Percentiles rank a stretch among this genome's conserved stretches.
Conservation (phyloP, 1,140 invertebrate species). For the Leptinotarsa undecemlineata region DNA sequence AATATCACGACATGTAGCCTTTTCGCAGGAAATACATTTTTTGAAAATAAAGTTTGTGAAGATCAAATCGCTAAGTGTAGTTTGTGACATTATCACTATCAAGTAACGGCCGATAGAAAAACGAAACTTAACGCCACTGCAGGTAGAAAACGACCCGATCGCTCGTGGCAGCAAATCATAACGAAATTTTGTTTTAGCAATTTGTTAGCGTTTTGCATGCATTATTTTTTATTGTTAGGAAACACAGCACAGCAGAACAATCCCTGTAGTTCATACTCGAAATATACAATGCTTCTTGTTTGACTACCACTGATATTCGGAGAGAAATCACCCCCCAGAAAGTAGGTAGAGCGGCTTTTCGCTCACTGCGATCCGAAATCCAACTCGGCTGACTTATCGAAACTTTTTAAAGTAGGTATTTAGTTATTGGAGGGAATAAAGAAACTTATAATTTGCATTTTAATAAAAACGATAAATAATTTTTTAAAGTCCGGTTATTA, state of each 20-base stretch:
- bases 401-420: constrained; percentile 17
- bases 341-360: constrained; percentile 13
- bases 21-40: too few species aligned
- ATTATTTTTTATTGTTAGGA: not conserved
- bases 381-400: constrained; percentile 12
- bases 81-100: too few species aligned
- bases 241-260: not conserved
- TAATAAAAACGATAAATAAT: constrained; percentile 23
- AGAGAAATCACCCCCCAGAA: constrained; percentile 10
- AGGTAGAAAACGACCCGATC: too few species aligned
- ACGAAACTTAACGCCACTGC: too few species aligned
- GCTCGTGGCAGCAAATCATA: too few species aligned
- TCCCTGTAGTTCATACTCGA: too few species aligned
- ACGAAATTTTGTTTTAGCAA: too few species aligned
- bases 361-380: constrained; percentile 7
- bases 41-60: too few species aligned
- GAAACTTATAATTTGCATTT: constrained; percentile 23
- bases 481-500: constrained; percentile 15
- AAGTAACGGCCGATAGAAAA: too few species aligned
- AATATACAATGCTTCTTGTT: not conserved
- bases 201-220: too few species aligned
- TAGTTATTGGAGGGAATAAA: constrained; percentile 17
- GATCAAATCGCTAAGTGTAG: too few species aligned
- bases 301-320: constrained; percentile 2
- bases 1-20: too few species aligned